phyloP scores from a whole-genome alignment of 2,797 vertebrate species.

The Gambelia wislizenii region DNA sequence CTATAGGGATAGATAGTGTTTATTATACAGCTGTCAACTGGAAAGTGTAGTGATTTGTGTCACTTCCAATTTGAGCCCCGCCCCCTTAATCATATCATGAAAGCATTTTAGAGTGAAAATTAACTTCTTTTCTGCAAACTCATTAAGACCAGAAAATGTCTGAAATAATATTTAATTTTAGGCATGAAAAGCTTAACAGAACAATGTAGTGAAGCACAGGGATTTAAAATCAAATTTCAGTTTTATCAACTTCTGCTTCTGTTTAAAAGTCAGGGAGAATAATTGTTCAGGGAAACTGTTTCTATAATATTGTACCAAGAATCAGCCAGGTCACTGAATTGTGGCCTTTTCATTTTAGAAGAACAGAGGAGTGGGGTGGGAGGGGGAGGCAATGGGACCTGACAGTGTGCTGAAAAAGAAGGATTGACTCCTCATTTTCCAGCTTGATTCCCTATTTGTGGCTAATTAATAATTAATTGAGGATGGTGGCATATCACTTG shows the following conservation, averaged over 20 bases:
- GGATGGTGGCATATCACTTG: not conserved
- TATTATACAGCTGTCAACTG: not conserved
- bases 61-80: not conserved
- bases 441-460: not conserved
- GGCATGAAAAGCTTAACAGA: not conserved
- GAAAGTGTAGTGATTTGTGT: slow-evolving; percentile 5
- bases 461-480: not conserved
- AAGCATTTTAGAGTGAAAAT: not conserved
- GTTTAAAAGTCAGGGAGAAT: not conserved
- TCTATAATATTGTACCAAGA: not conserved
- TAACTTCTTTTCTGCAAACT: not conserved
- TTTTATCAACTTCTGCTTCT: not conserved
- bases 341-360: not conserved
- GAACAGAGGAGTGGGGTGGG: not conserved
- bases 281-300: not conserved
- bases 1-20: not conserved
- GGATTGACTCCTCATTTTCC: not conserved
- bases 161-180: not conserved
- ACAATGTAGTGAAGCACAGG: not conserved
- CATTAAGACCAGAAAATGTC: not conserved
- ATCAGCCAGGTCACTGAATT: not conserved
- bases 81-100: not conserved
- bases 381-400: not conserved
- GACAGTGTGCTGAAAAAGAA: not conserved
- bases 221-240: not conserved